Conservation (phyloP, 2,113 vertebrate species). For the Peromyscus californicus region DNA sequence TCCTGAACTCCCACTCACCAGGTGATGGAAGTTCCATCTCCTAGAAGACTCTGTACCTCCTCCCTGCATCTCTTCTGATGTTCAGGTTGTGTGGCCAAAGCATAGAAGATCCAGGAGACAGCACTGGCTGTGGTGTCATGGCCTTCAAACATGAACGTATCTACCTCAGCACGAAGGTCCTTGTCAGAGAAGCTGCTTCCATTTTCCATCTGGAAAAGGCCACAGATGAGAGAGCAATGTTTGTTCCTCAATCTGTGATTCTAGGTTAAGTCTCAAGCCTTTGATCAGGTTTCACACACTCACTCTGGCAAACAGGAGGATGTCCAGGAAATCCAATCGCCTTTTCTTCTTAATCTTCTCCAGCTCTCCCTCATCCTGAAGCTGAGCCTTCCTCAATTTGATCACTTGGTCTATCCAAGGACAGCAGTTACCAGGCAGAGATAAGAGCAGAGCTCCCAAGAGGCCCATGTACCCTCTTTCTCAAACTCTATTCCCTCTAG, state of each 20-base stretch:
- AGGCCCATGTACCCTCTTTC: not conserved
- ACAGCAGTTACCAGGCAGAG: not conserved
- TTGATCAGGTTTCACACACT: conserved; percentile 72
- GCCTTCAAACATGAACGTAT: conserved; percentile 96
- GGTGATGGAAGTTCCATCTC: conserved; percentile 85
- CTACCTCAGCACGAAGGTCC: conserved; percentile 93
- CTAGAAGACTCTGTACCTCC: conserved; percentile 89
- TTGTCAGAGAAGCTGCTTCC: conserved; percentile 90
- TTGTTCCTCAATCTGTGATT: not conserved
- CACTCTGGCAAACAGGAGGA: conserved; percentile 93
- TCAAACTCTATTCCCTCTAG: not conserved
- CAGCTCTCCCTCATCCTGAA: conserved; percentile 87
- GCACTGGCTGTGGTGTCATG: conserved; percentile 94
- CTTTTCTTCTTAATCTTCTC: conserved; percentile 88
- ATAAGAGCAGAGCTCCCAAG: not conserved
- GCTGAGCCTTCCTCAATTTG: conserved; percentile 86
- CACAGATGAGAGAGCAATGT: accelerated
- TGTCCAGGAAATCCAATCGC: conserved; percentile 94
- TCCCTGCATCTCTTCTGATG: conserved; percentile 93
- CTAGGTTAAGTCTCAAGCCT: not conserved
- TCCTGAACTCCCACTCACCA: conserved; percentile 87
- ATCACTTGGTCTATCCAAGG: conserved; percentile 84
- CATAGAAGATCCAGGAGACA: conserved; percentile 93
- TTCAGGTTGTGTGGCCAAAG: conserved; percentile 90
- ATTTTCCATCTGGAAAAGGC: conserved; percentile 88